Conservation (phyloP, 2,888 invertebrate genomes). For the Melieria picta region DNA sequence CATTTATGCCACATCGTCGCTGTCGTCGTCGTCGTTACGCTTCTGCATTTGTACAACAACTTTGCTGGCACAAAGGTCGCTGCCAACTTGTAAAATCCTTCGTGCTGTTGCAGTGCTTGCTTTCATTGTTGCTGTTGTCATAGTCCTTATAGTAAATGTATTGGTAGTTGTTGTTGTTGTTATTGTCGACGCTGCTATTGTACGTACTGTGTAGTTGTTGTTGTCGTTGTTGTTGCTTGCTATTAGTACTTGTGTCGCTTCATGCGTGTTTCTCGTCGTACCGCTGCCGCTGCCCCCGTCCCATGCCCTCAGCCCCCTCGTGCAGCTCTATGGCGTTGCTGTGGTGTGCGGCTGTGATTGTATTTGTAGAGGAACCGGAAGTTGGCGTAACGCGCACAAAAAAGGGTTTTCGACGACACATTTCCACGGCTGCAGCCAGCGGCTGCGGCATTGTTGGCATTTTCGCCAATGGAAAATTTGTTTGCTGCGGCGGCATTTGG, state of each 20-base stretch:
- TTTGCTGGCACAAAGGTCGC: slow-evolving; percentile 23
- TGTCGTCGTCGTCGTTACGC: slow-evolving; percentile 27
- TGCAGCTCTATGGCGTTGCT: background rate
- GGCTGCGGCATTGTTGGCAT: slow-evolving; percentile 5
- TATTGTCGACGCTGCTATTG: slow-evolving; percentile 1
- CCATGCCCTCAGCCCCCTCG: background rate
- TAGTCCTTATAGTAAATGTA: background rate
- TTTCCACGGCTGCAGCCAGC: background rate
- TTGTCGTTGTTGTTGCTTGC: background rate
- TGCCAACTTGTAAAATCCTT: slow-evolving; percentile 23
- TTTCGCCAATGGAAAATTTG: slow-evolving; percentile 25
- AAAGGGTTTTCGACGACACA: slow-evolving; percentile 8
- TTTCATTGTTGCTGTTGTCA: background rate
- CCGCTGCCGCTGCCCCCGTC: slow-evolving; percentile 1
- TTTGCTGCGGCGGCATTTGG: slow-evolving; percentile 30
- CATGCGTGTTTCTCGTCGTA: slow-evolving; percentile 10
- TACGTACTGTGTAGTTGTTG: background rate
- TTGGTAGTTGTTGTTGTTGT: slow-evolving; percentile 13
- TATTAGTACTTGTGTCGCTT: background rate
- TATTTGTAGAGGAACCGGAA: slow-evolving; percentile 36
- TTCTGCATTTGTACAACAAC: slow-evolving; percentile 27
- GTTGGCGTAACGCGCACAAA: slow-evolving; percentile 25
- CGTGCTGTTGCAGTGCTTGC: background rate
- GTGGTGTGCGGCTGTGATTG: slow-evolving; percentile 6
- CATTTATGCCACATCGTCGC: slow-evolving; percentile 5